Conservation (phyloP, 1,140 invertebrate species). For the Macrobrachium nipponense region DNA sequence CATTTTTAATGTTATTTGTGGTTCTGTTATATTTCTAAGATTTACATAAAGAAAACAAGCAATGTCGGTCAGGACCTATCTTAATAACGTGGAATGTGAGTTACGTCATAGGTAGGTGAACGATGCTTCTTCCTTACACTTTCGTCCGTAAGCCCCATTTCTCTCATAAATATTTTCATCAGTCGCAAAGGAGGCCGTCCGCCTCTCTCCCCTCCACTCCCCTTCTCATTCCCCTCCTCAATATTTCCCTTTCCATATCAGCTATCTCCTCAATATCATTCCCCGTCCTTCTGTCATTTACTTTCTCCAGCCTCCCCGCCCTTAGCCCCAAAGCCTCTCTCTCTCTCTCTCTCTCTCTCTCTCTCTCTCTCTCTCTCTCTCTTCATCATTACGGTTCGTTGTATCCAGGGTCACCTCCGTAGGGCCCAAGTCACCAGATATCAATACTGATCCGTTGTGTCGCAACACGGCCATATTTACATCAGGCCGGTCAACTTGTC, state of each 20-base stretch:
- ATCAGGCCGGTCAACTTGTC: not conserved
- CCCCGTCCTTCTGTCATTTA: not conserved
- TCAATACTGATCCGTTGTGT: constrained; percentile 3
- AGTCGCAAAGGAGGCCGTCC: not conserved
- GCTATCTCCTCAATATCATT: not conserved
- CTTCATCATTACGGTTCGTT: not conserved
- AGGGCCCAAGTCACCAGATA: constrained; percentile 2
- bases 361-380: constrained; percentile 3
- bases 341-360: not conserved
- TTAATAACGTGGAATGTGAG: no score
- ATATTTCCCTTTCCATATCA: constrained; percentile 3
- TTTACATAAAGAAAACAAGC: no score
- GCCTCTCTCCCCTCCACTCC: not conserved
- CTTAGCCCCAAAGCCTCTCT: not conserved
- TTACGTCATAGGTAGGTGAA: not conserved
- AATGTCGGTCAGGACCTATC: no score
- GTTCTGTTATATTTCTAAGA: no score
- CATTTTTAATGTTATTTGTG: no score
- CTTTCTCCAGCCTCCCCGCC: not conserved
- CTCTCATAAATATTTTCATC: not conserved
- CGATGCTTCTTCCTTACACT: not conserved
- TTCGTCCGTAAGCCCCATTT: not conserved
- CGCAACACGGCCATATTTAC: constrained; percentile 23
- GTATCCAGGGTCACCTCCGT: no score
- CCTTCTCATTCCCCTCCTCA: not conserved